Conservation (phyloP, 2,888 invertebrate species). For the Steromphala cineraria region DNA sequence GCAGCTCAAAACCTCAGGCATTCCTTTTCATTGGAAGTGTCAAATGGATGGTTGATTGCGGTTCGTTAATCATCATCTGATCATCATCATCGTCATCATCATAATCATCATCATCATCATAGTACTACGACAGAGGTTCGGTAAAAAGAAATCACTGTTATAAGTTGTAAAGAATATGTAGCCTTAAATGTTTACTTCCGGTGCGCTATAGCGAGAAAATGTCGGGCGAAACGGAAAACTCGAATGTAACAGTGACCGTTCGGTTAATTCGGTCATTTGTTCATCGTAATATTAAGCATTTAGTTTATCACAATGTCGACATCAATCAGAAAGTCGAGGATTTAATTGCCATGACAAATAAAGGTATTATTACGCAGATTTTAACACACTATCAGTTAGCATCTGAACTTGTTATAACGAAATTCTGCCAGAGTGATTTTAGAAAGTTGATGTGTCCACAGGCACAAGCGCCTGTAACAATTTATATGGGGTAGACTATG, state of each 20-base stretch:
- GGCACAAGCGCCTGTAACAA: too few relatives aligned
- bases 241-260: background rate
- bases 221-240: background rate
- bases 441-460: too few relatives aligned
- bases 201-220: background rate
- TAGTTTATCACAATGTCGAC: constrained; percentile 3
- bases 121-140: too few relatives aligned
- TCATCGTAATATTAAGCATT: constrained; percentile 6
- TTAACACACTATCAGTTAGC: background rate
- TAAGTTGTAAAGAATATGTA: background rate
- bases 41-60: too few relatives aligned
- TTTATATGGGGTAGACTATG: too few relatives aligned
- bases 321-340: background rate
- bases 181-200: background rate
- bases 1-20: too few relatives aligned
- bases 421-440: background rate
- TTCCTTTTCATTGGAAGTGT: too few relatives aligned
- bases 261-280: constrained; percentile 1
- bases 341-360: background rate
- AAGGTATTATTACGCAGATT: background rate
- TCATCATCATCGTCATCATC: too few relatives aligned
- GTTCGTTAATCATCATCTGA: too few relatives aligned
- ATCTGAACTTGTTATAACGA: background rate
- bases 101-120: too few relatives aligned
- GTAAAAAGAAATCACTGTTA: background rate